Evolutionary conservation across 1,140 invertebrate genomes (phyloP).

Genomic region (Frieseomelitta varia): DNA sequence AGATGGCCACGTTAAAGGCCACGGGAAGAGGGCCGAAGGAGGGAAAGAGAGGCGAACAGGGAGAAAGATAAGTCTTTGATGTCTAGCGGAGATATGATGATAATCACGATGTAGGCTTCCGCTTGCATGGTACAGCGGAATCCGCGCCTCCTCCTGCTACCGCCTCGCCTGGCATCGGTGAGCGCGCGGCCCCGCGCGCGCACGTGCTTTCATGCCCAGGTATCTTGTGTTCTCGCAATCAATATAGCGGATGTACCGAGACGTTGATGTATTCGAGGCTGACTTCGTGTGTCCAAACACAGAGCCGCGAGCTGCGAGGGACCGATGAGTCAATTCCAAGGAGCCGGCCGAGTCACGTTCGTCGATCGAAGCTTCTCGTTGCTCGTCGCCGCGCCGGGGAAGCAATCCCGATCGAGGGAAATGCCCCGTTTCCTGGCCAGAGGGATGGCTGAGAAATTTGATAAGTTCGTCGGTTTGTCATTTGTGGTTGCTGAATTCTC

Average conservation of each 20-base stretch:
- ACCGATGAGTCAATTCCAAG: conserved; percentile 32
- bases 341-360: neutral
- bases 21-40: conserved; percentile 13
- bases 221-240: conserved; percentile 67
- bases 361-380: neutral
- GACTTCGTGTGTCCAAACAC: conserved; percentile 51
- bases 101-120: conserved; percentile 72
- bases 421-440: neutral
- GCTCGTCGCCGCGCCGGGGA: too few relatives aligned
- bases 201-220: conserved; percentile 60
- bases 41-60: conserved; percentile 52
- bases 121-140: conserved; percentile 64
- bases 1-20: conserved; percentile 19
- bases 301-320: neutral
- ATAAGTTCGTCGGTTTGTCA: neutral
- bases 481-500: too few relatives aligned
- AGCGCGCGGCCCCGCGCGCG: conserved; percentile 47
- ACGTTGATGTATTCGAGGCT: conserved; percentile 61
- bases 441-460: neutral
- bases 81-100: conserved; percentile 76
- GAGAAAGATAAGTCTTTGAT: conserved; percentile 73
- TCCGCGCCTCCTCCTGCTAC: conserved; percentile 55
- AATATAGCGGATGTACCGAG: conserved; percentile 67
- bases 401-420: neutral
- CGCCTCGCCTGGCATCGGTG: conserved; percentile 14